These are phyloP conservation scores for Prolemur simus DNA, from an alignment of 2,113 vertebrate species.

Conservation along the genomic window DNA sequence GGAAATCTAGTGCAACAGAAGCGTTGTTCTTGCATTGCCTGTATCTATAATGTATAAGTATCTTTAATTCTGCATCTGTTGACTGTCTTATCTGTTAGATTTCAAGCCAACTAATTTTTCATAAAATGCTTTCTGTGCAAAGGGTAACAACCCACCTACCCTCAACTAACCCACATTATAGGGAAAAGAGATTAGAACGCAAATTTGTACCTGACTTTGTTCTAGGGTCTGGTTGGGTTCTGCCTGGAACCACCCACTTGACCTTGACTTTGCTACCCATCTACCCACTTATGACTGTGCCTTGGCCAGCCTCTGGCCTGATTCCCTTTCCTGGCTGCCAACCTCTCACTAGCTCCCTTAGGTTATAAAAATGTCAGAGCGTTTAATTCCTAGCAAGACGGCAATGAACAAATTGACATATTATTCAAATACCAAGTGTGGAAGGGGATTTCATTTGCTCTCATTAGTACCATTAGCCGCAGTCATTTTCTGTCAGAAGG, in stretches of 20 bases:
- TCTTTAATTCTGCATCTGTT: constrained; percentile 23
- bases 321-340: neutral
- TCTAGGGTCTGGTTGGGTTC: neutral
- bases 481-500: constrained; percentile 35
- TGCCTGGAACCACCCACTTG: neutral
- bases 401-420: constrained; percentile 52
- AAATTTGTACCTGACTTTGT: neutral
- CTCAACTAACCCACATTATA: neutral
- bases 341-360: neutral
- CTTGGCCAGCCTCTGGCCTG: neutral
- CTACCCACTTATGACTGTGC: too few species aligned
- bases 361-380: constrained; percentile 51
- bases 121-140: neutral
- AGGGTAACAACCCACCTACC: neutral
- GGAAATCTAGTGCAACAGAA: neutral
- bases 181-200: neutral
- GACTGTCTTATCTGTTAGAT: constrained; percentile 25
- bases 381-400: constrained; percentile 49
- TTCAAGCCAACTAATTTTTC: constrained; percentile 6
- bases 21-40: neutral
- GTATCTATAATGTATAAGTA: neutral
- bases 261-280: neutral
- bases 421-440: constrained; percentile 43
- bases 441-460: constrained; percentile 9
- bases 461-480: neutral